These are phyloP conservation scores for Enoplosus armatus DNA, from an alignment of 2,797 vertebrate species.

Conservation along the genomic window DNA sequence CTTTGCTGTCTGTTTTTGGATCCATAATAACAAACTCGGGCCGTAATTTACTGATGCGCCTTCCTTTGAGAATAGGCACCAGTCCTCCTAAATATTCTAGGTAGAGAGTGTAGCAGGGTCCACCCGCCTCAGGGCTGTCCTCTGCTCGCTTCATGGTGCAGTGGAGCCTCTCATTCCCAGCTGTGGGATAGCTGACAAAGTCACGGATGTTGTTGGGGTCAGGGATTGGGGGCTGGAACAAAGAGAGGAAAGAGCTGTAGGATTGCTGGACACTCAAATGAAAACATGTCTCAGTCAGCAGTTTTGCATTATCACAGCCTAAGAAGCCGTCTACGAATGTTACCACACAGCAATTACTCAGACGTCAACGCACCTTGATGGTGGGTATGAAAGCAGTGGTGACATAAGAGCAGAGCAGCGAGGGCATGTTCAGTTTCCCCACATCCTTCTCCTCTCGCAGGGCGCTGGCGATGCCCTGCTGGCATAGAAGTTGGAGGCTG, in stretches of 20 bases:
- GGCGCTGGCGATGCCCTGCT: slow-evolving; percentile 94
- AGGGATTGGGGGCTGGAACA: slow-evolving; percentile 95
- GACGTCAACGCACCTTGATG: slow-evolving; percentile 89
- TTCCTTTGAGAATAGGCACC: slow-evolving; percentile 97
- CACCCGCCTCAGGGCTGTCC: slow-evolving; percentile 95
- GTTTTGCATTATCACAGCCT: slow-evolving; percentile 16
- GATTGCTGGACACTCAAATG: slow-evolving; percentile 39
- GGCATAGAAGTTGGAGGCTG: slow-evolving; percentile 96
- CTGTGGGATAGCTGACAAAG: slow-evolving; percentile 98
- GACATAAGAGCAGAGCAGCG: slow-evolving; percentile 97
- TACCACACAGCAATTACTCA: not conserved
- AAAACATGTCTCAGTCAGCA: slow-evolving; percentile 46
- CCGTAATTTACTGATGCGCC: slow-evolving; percentile 96
- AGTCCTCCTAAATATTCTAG: slow-evolving; percentile 97
- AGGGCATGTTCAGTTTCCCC: slow-evolving; percentile 95
- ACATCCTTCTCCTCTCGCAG: slow-evolving; percentile 96
- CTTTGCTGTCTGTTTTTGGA: slow-evolving; percentile 95
- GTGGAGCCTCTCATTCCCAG: slow-evolving; percentile 96
- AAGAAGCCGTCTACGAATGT: not conserved
- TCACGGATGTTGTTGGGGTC: slow-evolving; percentile 99
- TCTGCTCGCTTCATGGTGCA: slow-evolving; percentile 99
- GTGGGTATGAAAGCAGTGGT: slow-evolving; percentile 98
- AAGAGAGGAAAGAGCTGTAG: slow-evolving; percentile 61
- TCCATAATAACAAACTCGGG: slow-evolving; percentile 99
- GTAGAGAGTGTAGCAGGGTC: slow-evolving; percentile 98